Percentiles rank a stretch among this genome's conserved stretches.
These are phyloP conservation scores for Erithacus rubecula DNA, from an alignment of 2,797 vertebrate species.

Conservation along the genomic window DNA sequence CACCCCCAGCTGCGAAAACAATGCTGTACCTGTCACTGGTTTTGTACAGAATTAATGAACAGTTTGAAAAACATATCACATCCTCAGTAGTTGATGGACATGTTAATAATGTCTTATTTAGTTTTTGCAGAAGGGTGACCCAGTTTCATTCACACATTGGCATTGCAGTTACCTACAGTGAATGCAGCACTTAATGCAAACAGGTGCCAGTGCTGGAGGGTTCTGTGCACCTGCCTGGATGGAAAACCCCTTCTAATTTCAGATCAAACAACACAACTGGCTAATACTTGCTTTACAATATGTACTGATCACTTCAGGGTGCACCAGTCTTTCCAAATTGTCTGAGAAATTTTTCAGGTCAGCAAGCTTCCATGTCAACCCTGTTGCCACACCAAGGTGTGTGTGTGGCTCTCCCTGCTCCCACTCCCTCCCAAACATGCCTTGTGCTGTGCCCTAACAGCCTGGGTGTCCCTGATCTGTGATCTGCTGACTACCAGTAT, in stretches of 20 bases:
- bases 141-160: slow-evolving; percentile 57
- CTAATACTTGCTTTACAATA: neutral
- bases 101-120: slow-evolving; percentile 66
- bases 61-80: slow-evolving; percentile 66
- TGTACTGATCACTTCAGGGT: neutral
- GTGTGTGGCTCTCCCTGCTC: neutral
- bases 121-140: slow-evolving; percentile 52
- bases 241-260: neutral
- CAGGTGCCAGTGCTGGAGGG: neutral
- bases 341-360: neutral
- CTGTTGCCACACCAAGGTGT: neutral
- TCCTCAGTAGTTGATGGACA: slow-evolving; percentile 55
- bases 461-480: neutral
- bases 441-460: accelerated
- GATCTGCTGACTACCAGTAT: neutral
- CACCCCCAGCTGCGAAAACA: neutral
- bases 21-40: neutral
- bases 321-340: neutral
- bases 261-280: neutral
- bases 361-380: accelerated
- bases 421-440: neutral
- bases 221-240: neutral
- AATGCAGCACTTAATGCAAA: slow-evolving; percentile 12
- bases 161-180: neutral
- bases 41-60: slow-evolving; percentile 68